Conservation (phyloP, 2,113 vertebrate genomes). For the Rhinogobius similis region DNA sequence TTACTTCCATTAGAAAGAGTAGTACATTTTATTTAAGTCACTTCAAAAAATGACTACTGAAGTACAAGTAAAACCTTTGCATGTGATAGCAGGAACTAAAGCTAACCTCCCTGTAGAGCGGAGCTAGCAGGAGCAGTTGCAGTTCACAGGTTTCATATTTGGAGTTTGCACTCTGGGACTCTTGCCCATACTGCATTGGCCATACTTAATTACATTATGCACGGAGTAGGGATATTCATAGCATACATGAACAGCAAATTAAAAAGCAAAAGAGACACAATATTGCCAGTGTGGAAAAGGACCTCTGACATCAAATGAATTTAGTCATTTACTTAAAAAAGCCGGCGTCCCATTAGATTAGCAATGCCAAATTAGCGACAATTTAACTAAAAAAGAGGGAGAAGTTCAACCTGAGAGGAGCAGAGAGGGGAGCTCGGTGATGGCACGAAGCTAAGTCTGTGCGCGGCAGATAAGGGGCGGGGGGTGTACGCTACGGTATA, state of each 20-base stretch:
- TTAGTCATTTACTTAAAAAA: constrained; percentile 69
- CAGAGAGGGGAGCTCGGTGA: constrained; percentile 61
- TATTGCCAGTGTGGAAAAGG: constrained; percentile 70
- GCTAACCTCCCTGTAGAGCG: constrained; percentile 14
- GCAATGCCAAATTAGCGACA: constrained; percentile 73
- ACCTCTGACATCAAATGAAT: constrained; percentile 73
- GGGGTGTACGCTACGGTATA: constrained; percentile 47
- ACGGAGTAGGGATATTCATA: constrained; percentile 61
- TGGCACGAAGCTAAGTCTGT: constrained; percentile 70
- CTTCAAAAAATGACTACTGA: not conserved
- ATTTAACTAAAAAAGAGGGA: constrained; percentile 45
- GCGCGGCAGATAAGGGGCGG: constrained; percentile 70
- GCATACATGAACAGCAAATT: constrained; percentile 62
- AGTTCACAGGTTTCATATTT: constrained; percentile 82
- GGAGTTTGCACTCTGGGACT: constrained; percentile 75
- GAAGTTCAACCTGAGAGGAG: constrained; percentile 67
- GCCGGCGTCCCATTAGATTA: constrained; percentile 75
- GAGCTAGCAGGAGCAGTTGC: constrained; percentile 23
- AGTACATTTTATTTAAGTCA: not conserved
- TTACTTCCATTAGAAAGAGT: too few species aligned
- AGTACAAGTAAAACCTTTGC: not conserved
- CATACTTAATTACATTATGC: constrained; percentile 83
- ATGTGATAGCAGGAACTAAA: not conserved
- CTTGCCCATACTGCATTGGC: constrained; percentile 78
- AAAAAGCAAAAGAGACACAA: constrained; percentile 58